phyloP scores from a whole-genome alignment of 2,797 vertebrate genomes.

The Anabacerthia variegaticeps region DNA sequence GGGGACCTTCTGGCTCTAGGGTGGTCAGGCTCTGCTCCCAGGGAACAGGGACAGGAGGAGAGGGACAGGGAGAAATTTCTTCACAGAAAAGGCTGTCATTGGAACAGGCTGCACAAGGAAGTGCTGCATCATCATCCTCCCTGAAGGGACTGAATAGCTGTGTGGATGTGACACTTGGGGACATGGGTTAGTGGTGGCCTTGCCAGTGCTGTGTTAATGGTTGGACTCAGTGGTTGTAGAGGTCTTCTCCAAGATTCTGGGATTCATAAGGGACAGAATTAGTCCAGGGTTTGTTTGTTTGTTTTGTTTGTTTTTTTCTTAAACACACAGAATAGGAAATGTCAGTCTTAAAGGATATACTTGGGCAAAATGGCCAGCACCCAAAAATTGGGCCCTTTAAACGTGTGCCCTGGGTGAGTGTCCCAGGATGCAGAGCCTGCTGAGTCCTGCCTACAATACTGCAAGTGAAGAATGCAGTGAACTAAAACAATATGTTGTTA shows the following conservation, averaged over 20 bases:
- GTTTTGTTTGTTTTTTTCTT: not conserved
- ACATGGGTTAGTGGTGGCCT: not conserved
- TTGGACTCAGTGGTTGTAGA: not conserved
- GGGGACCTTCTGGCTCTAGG: not conserved
- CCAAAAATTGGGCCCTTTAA: not conserved
- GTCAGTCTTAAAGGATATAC: not conserved
- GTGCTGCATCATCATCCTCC: not conserved
- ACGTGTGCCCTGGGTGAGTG: accelerated
- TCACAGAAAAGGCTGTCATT: not conserved
- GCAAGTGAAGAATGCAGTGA: not conserved
- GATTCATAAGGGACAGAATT: not conserved
- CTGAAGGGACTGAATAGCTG: accelerated
- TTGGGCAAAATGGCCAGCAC: not conserved
- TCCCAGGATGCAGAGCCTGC: not conserved
- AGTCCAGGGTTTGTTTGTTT: not conserved
- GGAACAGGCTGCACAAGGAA: not conserved
- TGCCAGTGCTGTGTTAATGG: not conserved
- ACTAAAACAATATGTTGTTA: not conserved
- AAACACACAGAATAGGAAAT: not conserved
- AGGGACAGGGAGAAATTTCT: not conserved
- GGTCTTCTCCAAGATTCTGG: not conserved
- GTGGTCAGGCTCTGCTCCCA: not conserved
- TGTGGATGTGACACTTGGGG: not conserved
- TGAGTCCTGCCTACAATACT: not conserved
- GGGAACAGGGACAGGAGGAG: not conserved